These are phyloP conservation scores for Pandion haliaetus DNA, from an alignment of 2,113 vertebrate genomes.

Conservation along the genomic window DNA sequence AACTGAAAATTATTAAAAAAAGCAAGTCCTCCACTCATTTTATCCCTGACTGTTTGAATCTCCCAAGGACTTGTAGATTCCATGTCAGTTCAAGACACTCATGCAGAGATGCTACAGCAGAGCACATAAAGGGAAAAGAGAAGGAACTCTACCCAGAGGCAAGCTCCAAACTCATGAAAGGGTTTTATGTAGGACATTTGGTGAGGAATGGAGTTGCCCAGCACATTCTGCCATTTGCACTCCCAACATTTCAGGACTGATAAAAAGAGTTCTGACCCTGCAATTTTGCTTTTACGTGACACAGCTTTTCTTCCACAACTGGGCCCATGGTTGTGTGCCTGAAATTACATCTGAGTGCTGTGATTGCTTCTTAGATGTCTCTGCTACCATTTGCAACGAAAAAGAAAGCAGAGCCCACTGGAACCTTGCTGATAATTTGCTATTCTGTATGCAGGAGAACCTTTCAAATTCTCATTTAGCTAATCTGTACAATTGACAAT, in stretches of 20 bases:
- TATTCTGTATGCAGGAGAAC: conserved; percentile 25
- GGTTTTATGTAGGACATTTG: not conserved
- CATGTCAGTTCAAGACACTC: not conserved
- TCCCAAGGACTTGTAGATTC: not conserved
- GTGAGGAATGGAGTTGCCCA: not conserved
- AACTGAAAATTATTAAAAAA: not conserved
- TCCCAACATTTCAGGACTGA: not conserved
- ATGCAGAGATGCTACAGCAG: not conserved
- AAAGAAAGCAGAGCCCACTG: not conserved
- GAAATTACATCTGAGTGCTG: not conserved
- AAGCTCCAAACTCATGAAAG: not conserved
- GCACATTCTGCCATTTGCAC: not conserved
- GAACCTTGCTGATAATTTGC: not conserved
- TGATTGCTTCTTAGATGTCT: not conserved
- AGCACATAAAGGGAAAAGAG: not conserved
- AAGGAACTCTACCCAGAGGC: not conserved
- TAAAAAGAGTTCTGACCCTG: not conserved
- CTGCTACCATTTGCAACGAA: not conserved
- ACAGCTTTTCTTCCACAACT: not conserved
- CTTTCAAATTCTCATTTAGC: conserved; percentile 44
- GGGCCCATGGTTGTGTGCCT: not conserved
- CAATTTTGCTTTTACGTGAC: not conserved
- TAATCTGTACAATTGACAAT: conserved; percentile 44
- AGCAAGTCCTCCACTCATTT: not conserved
- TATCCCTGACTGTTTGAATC: not conserved